Conservation (phyloP, 1,140 invertebrate genomes). For the Diorhabda carinulata region DNA sequence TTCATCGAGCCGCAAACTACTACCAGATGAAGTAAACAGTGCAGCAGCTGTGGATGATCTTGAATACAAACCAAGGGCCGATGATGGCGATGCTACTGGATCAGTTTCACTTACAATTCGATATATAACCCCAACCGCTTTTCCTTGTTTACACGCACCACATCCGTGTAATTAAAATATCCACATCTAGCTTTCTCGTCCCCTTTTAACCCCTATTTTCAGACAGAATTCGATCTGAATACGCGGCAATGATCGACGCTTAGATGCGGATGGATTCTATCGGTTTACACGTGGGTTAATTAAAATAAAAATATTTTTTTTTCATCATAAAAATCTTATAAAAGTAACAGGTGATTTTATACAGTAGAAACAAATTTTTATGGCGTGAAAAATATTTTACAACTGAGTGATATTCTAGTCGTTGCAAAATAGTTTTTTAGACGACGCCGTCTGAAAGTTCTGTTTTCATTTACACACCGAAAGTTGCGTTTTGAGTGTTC, state of each 20-base stretch:
- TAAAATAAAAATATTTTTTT: no score
- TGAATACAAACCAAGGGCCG: slow-evolving; percentile 3
- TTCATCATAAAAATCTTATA: no score
- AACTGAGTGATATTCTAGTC: no score
- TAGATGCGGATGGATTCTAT: neutral
- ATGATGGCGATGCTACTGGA: neutral
- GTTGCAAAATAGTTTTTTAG: no score
- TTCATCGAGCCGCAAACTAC: slow-evolving; percentile 39
- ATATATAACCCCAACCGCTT: slow-evolving; percentile 27
- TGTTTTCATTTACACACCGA: no score
- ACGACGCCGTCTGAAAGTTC: no score
- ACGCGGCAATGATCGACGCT: neutral
- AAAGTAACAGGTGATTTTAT: no score
- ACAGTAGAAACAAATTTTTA: no score
- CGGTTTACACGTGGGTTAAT: no score
- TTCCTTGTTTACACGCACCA: slow-evolving; percentile 36
- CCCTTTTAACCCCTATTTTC: neutral
- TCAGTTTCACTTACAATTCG: slow-evolving; percentile 38
- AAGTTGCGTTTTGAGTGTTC: no score
- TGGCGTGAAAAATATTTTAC: no score
- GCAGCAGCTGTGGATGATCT: slow-evolving; percentile 37
- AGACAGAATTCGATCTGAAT: neutral
- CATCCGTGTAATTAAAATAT: slow-evolving; percentile 34
- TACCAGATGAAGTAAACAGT: slow-evolving; percentile 43
- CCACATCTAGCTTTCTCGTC: slow-evolving; percentile 1